Evolutionary conservation across 1,140 invertebrate genomes (phyloP), one percentile per base, ranked within the genome.

Genomic region (Pygmarrhopalites habei): DNA sequence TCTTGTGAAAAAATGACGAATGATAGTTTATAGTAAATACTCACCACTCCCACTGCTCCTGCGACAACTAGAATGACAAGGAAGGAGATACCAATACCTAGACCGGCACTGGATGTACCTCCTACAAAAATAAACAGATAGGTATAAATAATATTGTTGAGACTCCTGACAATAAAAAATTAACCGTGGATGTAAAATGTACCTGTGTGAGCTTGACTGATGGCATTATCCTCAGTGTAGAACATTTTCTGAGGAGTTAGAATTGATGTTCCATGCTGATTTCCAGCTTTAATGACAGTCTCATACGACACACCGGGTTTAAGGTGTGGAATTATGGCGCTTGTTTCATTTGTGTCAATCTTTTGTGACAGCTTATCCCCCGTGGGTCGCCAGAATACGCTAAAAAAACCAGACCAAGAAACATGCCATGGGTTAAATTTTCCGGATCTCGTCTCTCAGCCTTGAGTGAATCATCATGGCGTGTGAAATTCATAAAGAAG

Each of bases 201-300:
- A 77, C 82, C 81, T 30, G 81, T 78, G 46, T 81, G 85, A 1
- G 81, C 79, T 0, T 82, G 81, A 1, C 79, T 82, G 17, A 85
- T 80, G 75, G 85, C 84, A 66, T 86, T 83, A 43, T 86, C 84
- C 58, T 82, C 82, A 29, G 86, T 83, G 30, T 82, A 85, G 73
- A 90, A 89, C 73, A 80, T 80, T 62, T 89, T 77, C 14, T 87
- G 83, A 57, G 83, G 80, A 29, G 86, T 86, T 26, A 88, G 79
- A 19, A 83, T 82, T 58, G 86, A 88, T 25, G 86, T 87, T 41
- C 88, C 88, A 79, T 82, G 81, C 68, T 83, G 82, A 76, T 90
- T 91, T 47, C 86, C 86, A 28, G 88, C 86, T 74, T 90, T 91
- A 0, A 90, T 81, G 10, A 88, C 85, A 59, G 86, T 82, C 73